Conservation (phyloP, 1,140 invertebrate species). For the Drosophila pruinosa region DNA sequence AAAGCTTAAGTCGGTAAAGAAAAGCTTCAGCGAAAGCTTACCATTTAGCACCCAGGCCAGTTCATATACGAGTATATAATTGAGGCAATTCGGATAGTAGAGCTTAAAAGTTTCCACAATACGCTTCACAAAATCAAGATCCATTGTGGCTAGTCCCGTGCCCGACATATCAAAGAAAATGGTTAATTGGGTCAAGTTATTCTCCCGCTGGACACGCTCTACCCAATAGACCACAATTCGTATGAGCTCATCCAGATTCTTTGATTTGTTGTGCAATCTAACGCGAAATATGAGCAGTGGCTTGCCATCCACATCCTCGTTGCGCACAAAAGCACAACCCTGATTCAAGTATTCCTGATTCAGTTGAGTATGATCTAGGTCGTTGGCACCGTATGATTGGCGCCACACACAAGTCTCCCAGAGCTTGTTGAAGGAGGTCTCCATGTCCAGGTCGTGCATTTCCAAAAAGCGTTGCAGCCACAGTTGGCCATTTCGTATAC, state of each 20-base stretch:
- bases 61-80: slow-evolving; percentile 96
- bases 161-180: slow-evolving; percentile 95
- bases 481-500: slow-evolving; percentile 86
- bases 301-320: slow-evolving; percentile 92
- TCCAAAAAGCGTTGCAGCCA: slow-evolving; percentile 89
- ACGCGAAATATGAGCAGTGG: slow-evolving; percentile 90
- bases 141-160: slow-evolving; percentile 93
- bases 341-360: slow-evolving; percentile 89
- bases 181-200: slow-evolving; percentile 90
- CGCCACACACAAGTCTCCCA: slow-evolving; percentile 93
- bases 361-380: slow-evolving; percentile 88
- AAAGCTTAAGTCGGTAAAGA: slow-evolving; percentile 19
- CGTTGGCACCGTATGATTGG: slow-evolving; percentile 90
- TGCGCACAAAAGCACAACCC: slow-evolving; percentile 90
- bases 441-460: slow-evolving; percentile 87
- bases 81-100: slow-evolving; percentile 95
- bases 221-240: slow-evolving; percentile 94
- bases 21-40: slow-evolving; percentile 80
- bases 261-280: slow-evolving; percentile 89
- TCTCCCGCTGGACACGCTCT: slow-evolving; percentile 91
- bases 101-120: slow-evolving; percentile 93
- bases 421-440: slow-evolving; percentile 89
- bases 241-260: slow-evolving; percentile 90
- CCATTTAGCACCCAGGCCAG: slow-evolving; percentile 97
- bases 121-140: slow-evolving; percentile 93